Evolutionary conservation across 2,113 vertebrate genomes (phyloP), one percentile per base, ranked within the genome.

Genomic region (Theristicus caerulescens): DNA sequence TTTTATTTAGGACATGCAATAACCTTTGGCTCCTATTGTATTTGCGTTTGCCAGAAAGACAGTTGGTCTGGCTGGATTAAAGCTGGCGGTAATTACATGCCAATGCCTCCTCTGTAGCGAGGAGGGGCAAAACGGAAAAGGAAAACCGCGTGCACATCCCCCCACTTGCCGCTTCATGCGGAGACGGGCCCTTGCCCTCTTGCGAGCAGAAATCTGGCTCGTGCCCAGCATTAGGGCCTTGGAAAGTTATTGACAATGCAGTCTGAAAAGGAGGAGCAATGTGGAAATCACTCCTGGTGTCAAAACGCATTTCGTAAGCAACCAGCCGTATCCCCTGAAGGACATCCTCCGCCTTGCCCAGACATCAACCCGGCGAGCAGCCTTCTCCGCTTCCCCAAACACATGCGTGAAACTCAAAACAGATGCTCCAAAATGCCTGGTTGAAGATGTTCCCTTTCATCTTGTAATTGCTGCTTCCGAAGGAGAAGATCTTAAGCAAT

Each of bases 21-120:
- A 96, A 92, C 91, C 91, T 93, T 96, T 91, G 91, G 94, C 93
- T 97, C 82, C 87, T 70, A 91, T 87, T 94, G 86, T 85, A 55
- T 36, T 36, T 73, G 40, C 1, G 5, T 64, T 90, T 97, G 96
- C 96, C 96, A 97, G 71, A 80, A 93, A 96, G 78, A 87, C 78
- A 84, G 73, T 95, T 93, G 96, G 89, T 90, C 76, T 93, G 92
- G 82, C 71, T 83, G 90, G 82, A 90, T 82, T 95, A 93, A 92
- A 90, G 76, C 71, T 4, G 38, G 32, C 0, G 0, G 38, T 88
- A 91, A 96, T 93, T 91, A 91, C 51, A 86, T 34, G 58, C 74
- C 78, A 71, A 21, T 73, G 81, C 27, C 62, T 89, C 86, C 74
- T 87, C 78, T 55, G 70, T 3, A 91, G 74, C 0, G 0, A 87